Evolutionary conservation across 1,140 invertebrate genomes (phyloP), one percentile per base, ranked within the genome.

Genomic region (Drosophila murphyi): DNA sequence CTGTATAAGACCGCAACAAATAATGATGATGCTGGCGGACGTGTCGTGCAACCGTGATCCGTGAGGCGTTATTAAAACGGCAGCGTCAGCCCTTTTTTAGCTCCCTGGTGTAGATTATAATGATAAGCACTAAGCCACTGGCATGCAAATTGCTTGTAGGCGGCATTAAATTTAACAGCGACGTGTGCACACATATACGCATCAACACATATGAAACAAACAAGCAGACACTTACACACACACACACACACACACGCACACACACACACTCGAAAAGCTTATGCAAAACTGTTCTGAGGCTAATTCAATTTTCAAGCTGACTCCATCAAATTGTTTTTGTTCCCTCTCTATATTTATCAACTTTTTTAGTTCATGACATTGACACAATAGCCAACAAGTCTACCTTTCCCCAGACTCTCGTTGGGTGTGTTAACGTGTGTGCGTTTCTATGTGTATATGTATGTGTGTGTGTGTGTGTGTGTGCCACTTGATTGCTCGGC

Each of bases 91-190:
- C 63, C 45, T 64, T n/a, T 28, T 75, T 70, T 52, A 34, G 45
- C 37, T 47, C 31, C 39, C 43, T 61, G 35, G 47, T 71, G 65
- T 48, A 67, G 56, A 62, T 78, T 76, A 76, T 78, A 65, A 72
- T 76, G 65, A 76, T 71, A 72, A 78, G 67, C 65, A 70, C 45
- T 59, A 65, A 55, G 47, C 72, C 72, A 65, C 50, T 65, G 72
- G 72, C 67, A 78, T 64, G 64, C 60, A 78, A 78, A 78, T 78
- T 75, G 76, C 76, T 78, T 64, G 76, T 78, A 70, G 65, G 48
- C 43, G 65, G 48, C 65, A 55, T 74, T 70, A 75, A 78, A 74
- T 70, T 78, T 78, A 70, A 78, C 64, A 41, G 41, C 51, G 51
- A 41, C 47, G 35, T n/a, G 61, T 31, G 43, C 8, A 52, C 47